These are phyloP conservation scores for Atherinomorus stipes DNA, from an alignment of 2,113 vertebrate genomes.

Conservation along the genomic window DNA sequence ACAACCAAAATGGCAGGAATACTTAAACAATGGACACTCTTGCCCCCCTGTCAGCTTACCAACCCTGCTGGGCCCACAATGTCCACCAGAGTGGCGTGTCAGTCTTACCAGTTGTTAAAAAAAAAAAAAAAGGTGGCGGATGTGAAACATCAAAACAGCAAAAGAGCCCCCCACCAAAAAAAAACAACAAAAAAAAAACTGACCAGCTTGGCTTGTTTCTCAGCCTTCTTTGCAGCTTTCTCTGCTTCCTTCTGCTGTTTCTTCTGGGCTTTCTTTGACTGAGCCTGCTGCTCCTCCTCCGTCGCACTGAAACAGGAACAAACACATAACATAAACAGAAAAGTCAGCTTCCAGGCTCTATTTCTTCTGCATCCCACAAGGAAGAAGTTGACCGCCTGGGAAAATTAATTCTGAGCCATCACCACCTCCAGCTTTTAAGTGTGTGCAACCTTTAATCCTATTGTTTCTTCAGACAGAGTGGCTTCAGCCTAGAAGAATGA, in stretches of 20 bases:
- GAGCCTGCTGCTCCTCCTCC: constrained; percentile 83
- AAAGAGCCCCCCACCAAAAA: not conserved
- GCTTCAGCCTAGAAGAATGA: constrained; percentile 26
- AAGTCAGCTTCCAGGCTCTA: constrained; percentile 86
- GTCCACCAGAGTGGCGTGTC: constrained; percentile 50
- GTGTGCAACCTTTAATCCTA: constrained; percentile 59
- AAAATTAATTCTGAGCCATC: constrained; percentile 83
- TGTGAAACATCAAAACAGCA: constrained; percentile 49
- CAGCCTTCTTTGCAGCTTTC: constrained; percentile 86
- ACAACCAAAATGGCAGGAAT: constrained; percentile 77
- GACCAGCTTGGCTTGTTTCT: constrained; percentile 85
- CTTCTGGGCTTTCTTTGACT: constrained; percentile 87
- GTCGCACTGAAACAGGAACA: constrained; percentile 85
- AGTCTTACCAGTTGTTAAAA: constrained; percentile 69
- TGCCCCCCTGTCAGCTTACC: constrained; percentile 19
- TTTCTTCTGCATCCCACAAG: constrained; percentile 82
- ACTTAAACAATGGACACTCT: constrained; percentile 74
- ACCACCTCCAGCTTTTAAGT: constrained; percentile 64
- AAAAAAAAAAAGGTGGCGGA: constrained; percentile 42
- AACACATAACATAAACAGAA: constrained; percentile 84
- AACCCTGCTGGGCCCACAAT: constrained; percentile 56
- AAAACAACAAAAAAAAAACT: constrained; percentile 54
- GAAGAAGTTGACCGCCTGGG: constrained; percentile 91
- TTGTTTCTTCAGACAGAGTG: constrained; percentile 71
- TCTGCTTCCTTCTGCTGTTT: constrained; percentile 89